Evolutionary conservation across 2,113 vertebrate species (phyloP).

Genomic region (Podiceps cristatus): DNA sequence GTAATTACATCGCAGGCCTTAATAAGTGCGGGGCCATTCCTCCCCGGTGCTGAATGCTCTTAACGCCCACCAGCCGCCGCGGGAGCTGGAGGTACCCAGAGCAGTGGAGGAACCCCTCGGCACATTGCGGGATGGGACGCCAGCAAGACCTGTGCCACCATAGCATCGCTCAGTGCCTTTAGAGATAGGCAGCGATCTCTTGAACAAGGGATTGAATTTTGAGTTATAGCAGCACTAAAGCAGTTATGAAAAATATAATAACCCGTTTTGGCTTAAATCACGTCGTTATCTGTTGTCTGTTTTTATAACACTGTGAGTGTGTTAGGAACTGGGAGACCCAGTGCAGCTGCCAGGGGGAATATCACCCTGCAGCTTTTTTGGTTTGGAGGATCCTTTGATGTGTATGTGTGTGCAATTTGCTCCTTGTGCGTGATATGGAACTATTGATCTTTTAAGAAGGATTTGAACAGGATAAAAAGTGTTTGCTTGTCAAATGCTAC

Average conservation of each 20-base stretch:
- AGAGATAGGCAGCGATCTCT: neutral
- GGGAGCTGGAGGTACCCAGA: neutral
- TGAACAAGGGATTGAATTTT: neutral
- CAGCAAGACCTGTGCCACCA: accelerated
- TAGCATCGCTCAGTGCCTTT: neutral
- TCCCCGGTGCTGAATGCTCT: neutral
- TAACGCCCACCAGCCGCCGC: neutral
- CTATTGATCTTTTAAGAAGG: neutral
- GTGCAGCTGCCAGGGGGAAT: neutral
- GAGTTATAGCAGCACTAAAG: neutral
- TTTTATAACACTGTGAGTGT: neutral
- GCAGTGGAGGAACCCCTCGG: neutral
- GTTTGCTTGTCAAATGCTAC: neutral
- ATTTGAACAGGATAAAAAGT: neutral
- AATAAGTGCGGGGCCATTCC: neutral
- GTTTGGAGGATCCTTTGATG: neutral
- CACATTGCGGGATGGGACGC: accelerated
- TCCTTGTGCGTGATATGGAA: neutral
- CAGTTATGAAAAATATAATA: neutral
- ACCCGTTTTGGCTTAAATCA: neutral
- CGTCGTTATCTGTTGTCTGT: accelerated
- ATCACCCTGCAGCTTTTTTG: neutral
- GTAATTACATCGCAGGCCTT: neutral
- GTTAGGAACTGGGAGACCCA: neutral
- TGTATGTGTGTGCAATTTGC: neutral